These are phyloP conservation scores for Phrynosoma platyrhinos DNA, from an alignment of 2,113 vertebrate genomes.

Conservation along the genomic window DNA sequence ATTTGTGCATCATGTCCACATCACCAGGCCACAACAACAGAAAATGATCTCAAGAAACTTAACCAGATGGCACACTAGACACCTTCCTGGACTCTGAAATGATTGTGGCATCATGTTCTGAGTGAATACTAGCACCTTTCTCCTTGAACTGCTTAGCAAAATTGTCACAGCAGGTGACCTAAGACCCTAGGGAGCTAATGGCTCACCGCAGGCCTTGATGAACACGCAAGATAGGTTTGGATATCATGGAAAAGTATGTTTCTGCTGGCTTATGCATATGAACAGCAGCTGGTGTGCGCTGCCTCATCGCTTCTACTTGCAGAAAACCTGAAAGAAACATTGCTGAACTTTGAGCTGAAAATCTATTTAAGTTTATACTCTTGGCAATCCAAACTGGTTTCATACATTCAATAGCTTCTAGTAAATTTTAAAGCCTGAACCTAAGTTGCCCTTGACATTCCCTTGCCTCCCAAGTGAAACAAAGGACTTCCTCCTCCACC, in stretches of 20 bases:
- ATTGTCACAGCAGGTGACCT: background rate
- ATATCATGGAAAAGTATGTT: background rate
- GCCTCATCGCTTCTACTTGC: background rate
- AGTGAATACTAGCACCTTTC: too few species aligned
- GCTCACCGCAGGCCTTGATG: background rate
- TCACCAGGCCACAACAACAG: too few species aligned
- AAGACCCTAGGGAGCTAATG: background rate
- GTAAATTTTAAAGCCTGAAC: conserved; percentile 44
- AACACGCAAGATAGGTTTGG: background rate
- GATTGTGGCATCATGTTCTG: too few species aligned
- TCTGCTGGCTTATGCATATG: background rate
- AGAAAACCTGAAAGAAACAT: background rate
- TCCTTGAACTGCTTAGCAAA: too few species aligned
- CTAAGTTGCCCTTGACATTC: conserved; percentile 37
- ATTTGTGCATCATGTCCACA: too few species aligned
- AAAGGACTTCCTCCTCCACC: conserved; percentile 47
- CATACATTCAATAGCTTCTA: conserved; percentile 44
- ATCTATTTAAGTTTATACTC: conserved; percentile 25
- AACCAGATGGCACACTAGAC: too few species aligned
- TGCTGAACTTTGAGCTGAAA: conserved; percentile 28
- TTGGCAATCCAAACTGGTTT: conserved; percentile 34
- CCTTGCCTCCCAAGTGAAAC: conserved; percentile 9
- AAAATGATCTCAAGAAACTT: too few species aligned
- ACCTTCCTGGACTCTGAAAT: too few species aligned
- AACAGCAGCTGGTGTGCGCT: background rate